Conservation (phyloP, 2,888 invertebrate genomes). For the Acanthococcus lagerstroemiae region DNA sequence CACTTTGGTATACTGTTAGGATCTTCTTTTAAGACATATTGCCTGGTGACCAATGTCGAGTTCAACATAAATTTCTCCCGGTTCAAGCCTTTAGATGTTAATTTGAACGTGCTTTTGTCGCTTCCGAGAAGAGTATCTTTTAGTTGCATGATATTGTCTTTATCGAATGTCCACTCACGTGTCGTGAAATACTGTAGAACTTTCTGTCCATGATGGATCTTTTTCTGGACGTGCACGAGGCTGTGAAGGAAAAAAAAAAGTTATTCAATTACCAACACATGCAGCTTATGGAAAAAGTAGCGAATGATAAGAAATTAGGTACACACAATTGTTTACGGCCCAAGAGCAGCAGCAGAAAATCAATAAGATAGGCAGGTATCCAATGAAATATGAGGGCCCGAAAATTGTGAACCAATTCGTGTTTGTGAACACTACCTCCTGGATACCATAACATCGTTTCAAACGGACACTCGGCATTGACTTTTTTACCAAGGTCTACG, state of each 20-base stretch:
- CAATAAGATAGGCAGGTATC: slow-evolving; percentile 71
- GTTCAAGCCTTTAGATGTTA: slow-evolving; percentile 51
- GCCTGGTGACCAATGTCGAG: slow-evolving; percentile 69
- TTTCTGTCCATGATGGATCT: slow-evolving; percentile 63
- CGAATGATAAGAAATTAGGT: background rate
- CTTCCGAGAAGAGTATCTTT: slow-evolving; percentile 47
- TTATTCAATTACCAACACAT: background rate
- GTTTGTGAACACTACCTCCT: slow-evolving; percentile 63
- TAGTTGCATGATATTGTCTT: slow-evolving; percentile 55
- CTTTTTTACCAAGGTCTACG: slow-evolving; percentile 59
- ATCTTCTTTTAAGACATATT: slow-evolving; percentile 79
- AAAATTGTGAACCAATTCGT: slow-evolving; percentile 55
- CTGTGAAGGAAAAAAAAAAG: slow-evolving; percentile 43
- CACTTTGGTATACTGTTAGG: slow-evolving; percentile 64
- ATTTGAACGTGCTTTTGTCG: slow-evolving; percentile 51
- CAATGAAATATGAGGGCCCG: slow-evolving; percentile 67
- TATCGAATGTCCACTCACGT: slow-evolving; percentile 73
- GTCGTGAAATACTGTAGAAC: slow-evolving; percentile 85
- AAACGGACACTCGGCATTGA: slow-evolving; percentile 67
- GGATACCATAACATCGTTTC: slow-evolving; percentile 80
- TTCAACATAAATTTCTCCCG: slow-evolving; percentile 61
- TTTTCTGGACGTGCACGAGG: slow-evolving; percentile 66
- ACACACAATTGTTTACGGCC: slow-evolving; percentile 49
- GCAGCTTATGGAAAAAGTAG: background rate
- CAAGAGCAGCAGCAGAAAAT: slow-evolving; percentile 62